phyloP scores from a whole-genome alignment of 2,113 vertebrate species.

The Aleadryas rufinucha region DNA sequence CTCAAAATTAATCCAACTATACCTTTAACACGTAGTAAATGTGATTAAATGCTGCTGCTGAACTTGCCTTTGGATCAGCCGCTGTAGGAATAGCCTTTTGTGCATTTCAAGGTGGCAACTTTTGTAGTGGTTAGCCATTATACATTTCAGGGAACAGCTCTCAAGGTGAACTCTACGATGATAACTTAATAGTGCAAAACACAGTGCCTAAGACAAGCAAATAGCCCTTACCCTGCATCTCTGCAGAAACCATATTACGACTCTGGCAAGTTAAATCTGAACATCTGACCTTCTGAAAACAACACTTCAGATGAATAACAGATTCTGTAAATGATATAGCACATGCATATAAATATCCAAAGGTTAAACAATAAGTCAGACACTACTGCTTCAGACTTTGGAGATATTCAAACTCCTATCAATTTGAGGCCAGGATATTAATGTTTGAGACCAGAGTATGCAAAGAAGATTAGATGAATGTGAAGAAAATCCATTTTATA shows the following conservation, averaged over 20 bases:
- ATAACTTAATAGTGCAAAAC: not conserved
- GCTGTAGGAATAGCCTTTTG: not conserved
- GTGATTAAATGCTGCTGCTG: not conserved
- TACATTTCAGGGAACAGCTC: not conserved
- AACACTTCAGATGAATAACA: not conserved
- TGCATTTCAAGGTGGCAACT: not conserved
- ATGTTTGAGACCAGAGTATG: not conserved
- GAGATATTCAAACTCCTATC: not conserved
- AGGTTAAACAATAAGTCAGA: constrained; percentile 9
- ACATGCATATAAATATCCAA: not conserved
- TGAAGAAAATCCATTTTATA: not conserved
- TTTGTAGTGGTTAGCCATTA: not conserved
- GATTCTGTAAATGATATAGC: not conserved
- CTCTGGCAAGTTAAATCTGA: not conserved
- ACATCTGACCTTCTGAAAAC: not conserved
- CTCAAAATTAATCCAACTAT: not conserved
- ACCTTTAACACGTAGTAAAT: not conserved
- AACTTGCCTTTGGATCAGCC: not conserved
- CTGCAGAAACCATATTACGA: not conserved
- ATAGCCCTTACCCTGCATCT: not conserved
- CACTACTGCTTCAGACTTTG: not conserved
- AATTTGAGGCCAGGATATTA: not conserved
- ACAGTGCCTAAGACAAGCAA: not conserved
- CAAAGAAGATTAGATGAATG: not conserved
- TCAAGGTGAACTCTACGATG: not conserved